Conservation (phyloP, 2,113 vertebrate species). For the Coturnix japonica region DNA sequence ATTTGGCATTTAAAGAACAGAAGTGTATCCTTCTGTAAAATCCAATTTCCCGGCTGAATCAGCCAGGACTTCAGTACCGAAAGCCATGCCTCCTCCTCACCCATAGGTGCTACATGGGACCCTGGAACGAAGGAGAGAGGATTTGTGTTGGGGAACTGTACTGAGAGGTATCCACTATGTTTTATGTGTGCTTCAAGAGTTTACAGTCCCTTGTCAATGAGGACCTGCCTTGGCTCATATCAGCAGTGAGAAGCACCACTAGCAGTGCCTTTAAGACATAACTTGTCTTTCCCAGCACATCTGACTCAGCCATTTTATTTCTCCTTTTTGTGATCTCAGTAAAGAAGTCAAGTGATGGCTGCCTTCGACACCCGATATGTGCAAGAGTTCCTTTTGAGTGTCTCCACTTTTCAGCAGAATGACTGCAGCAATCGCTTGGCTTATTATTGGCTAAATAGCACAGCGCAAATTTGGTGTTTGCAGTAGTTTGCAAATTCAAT, state of each 20-base stretch:
- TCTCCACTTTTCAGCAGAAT: not conserved
- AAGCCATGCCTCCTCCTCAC: not conserved
- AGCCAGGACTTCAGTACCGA: not conserved
- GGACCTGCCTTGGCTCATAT: not conserved
- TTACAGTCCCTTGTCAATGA: not conserved
- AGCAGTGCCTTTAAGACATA: not conserved
- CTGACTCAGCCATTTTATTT: not conserved
- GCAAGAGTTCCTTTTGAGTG: not conserved
- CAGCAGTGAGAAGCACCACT: not conserved
- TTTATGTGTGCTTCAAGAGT: not conserved
- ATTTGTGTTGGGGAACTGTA: fast-evolving
- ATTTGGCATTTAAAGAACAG: not conserved
- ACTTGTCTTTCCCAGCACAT: not conserved
- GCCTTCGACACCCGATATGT: not conserved
- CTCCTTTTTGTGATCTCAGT: not conserved
- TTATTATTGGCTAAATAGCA: not conserved
- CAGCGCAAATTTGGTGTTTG: slow-evolving; percentile 5
- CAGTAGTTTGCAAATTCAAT: slow-evolving; percentile 2
- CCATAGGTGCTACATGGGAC: not conserved
- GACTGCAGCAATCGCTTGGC: not conserved
- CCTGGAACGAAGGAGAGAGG: not conserved
- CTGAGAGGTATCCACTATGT: not conserved
- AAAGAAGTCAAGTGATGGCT: not conserved
- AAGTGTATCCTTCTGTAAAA: not conserved
- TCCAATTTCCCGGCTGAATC: not conserved